phyloP scores from a whole-genome alignment of 2,797 vertebrate species.

The Balearica regulorum region DNA sequence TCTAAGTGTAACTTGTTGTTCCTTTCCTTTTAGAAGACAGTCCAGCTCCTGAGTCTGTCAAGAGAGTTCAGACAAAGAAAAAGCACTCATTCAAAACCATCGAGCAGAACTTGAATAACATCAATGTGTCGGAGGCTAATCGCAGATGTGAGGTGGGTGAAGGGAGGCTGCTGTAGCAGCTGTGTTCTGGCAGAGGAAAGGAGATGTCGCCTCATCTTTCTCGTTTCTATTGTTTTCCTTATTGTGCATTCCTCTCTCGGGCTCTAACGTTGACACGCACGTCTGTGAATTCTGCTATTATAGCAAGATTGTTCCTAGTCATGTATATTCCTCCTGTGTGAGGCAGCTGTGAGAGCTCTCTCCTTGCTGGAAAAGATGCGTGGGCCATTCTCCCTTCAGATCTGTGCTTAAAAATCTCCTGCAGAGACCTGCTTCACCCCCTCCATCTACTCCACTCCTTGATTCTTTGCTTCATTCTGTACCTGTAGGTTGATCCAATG shows the following conservation, averaged over 20 bases:
- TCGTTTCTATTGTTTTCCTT: background rate
- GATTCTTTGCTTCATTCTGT: background rate
- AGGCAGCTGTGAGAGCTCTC: background rate
- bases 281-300: background rate
- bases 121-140: slow-evolving; percentile 81
- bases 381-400: background rate
- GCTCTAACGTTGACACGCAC: background rate
- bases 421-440: background rate
- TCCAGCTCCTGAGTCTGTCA: slow-evolving; percentile 57
- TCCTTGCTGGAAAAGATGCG: background rate
- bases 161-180: background rate
- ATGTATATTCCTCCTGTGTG: background rate
- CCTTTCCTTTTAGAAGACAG: slow-evolving; percentile 16
- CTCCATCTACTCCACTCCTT: background rate
- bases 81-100: slow-evolving; percentile 83
- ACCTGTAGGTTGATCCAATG: slow-evolving; percentile 87
- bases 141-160: slow-evolving; percentile 81
- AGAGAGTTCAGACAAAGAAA: slow-evolving; percentile 73
- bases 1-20: background rate
- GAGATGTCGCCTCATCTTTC: background rate
- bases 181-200: background rate
- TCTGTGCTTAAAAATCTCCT: background rate
- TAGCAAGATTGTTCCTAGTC: background rate
- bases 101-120: slow-evolving; percentile 88
- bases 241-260: background rate